Conservation (phyloP, 2,113 vertebrate species). For the Notothenia coriiceps region DNA sequence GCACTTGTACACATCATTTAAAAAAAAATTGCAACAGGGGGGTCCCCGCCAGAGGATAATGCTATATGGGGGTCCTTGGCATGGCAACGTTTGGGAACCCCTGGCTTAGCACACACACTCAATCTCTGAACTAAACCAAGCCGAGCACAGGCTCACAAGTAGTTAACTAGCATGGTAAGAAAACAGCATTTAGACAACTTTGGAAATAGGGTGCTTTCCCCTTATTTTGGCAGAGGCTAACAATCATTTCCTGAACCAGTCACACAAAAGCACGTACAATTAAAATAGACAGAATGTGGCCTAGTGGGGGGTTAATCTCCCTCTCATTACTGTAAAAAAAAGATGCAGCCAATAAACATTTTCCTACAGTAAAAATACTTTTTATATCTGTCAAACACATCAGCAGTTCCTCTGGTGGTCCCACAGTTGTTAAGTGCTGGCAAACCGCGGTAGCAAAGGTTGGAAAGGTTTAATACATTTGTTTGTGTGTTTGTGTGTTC, state of each 20-base stretch:
- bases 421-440: constrained; percentile 25
- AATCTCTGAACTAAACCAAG: not conserved
- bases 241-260: not conserved
- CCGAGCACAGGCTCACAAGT: not conserved
- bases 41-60: too few species aligned
- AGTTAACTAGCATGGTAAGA: not conserved
- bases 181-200: constrained; percentile 5
- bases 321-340: constrained; percentile 13
- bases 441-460: constrained; percentile 2
- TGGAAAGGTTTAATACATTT: constrained; percentile 8
- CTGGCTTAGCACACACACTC: not conserved
- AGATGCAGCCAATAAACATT: constrained; percentile 53
- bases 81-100: too few species aligned
- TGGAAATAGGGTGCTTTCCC: constrained; percentile 8
- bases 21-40: too few species aligned
- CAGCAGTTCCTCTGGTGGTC: constrained; percentile 44
- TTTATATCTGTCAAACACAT: constrained; percentile 53
- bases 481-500: constrained; percentile 27
- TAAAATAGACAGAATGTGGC: constrained; percentile 19
- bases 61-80: too few species aligned
- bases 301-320: constrained; percentile 5
- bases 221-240: constrained; percentile 14
- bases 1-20: too few species aligned
- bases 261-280: not conserved
- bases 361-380: constrained; percentile 46